Evolutionary conservation across 1,140 invertebrate species (phyloP).

Genomic region (Laodelphax striatellus): DNA sequence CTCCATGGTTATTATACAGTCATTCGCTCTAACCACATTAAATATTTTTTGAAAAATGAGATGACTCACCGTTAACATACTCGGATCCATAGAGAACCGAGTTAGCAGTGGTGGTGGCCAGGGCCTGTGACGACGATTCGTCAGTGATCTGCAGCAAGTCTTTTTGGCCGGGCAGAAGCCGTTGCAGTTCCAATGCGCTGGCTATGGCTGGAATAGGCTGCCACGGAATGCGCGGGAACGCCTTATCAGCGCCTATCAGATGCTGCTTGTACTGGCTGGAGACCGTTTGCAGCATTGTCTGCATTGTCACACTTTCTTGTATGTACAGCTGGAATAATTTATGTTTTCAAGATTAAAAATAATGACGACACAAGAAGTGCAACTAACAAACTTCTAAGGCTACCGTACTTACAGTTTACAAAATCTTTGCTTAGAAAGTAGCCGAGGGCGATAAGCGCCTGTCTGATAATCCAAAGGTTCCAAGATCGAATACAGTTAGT

Average conservation of each 20-base stretch:
- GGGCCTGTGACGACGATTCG: constrained; percentile 1
- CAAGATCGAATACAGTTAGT: too few species aligned
- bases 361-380: too few species aligned
- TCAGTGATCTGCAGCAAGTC: constrained; percentile 17
- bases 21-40: too few species aligned
- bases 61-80: constrained; percentile 48
- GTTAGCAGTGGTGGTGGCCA: constrained; percentile 36
- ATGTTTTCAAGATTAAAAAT: constrained; percentile 3
- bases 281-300: constrained; percentile 29
- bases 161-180: background rate
- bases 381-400: too few species aligned
- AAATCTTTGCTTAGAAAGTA: too few species aligned
- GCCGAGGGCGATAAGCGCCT: too few species aligned
- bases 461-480: too few species aligned
- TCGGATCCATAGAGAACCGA: constrained; percentile 56
- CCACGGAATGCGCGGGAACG: constrained; percentile 50
- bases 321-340: constrained; percentile 51
- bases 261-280: constrained; percentile 24
- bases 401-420: too few species aligned
- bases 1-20: too few species aligned
- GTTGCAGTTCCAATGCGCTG: background rate
- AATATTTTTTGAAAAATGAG: too few species aligned
- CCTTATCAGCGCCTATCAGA: constrained; percentile 28
- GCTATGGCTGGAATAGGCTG: constrained; percentile 41
- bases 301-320: constrained; percentile 47